These are phyloP conservation scores for Spodoptera litura DNA, from an alignment of 1,140 invertebrate genomes.

Conservation along the genomic window DNA sequence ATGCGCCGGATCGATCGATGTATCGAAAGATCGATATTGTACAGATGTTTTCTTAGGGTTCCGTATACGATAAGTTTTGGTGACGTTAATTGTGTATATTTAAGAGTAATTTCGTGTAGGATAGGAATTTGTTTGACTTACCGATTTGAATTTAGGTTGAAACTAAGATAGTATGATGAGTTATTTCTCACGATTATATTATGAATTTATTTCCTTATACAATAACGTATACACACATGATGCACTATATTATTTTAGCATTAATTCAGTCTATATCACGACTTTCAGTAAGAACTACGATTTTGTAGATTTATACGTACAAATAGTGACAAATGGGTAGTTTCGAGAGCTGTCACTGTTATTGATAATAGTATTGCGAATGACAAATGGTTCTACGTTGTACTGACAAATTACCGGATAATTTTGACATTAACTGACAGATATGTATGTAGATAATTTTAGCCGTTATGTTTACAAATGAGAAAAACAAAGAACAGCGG, in stretches of 20 bases:
- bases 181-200: too few species aligned
- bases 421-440: constrained; percentile 17
- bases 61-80: constrained; percentile 17
- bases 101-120: constrained; percentile 6
- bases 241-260: too few species aligned
- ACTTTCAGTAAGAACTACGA: too few species aligned
- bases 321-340: constrained; percentile 20
- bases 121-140: neutral
- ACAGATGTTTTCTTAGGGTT: constrained; percentile 46
- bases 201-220: neutral
- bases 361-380: neutral
- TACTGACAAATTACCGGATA: neutral
- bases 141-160: too few species aligned
- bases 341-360: constrained; percentile 13
- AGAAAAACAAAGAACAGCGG: too few species aligned
- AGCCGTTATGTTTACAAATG: neutral
- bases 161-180: too few species aligned
- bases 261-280: too few species aligned
- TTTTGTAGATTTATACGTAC: neutral
- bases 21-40: constrained; percentile 43
- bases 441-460: neutral
- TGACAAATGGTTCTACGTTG: constrained; percentile 4
- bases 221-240: neutral
- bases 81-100: constrained; percentile 33
- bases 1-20: constrained; percentile 55